Conservation (phyloP, 2,113 vertebrate genomes). For the Atherinomorus stipes region DNA sequence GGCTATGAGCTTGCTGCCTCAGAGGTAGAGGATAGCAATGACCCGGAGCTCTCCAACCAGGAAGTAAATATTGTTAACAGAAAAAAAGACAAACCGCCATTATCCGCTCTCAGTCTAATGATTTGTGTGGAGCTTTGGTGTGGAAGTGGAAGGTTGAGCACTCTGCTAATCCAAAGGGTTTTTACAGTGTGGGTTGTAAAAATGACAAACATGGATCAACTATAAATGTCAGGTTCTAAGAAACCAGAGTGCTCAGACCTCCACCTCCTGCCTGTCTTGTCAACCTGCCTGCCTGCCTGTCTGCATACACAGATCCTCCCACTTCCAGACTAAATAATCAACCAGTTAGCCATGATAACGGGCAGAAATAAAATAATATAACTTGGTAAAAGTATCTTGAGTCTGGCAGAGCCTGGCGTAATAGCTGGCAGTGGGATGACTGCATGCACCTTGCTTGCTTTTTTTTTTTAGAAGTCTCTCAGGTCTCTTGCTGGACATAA, state of each 20-base stretch:
- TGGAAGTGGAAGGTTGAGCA: constrained; percentile 38
- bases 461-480: background rate
- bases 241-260: constrained; percentile 25
- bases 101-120: constrained; percentile 57
- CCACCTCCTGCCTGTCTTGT: constrained; percentile 10
- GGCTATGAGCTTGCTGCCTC: constrained; percentile 95
- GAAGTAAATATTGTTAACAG: constrained; percentile 87
- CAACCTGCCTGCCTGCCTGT: constrained; percentile 6
- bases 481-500: background rate
- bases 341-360: background rate
- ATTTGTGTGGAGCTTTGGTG: background rate
- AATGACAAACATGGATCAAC: background rate
- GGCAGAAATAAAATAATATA: background rate
- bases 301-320: background rate
- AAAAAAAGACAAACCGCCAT: constrained; percentile 61
- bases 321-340: constrained; percentile 15
- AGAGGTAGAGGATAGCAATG: constrained; percentile 89
- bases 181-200: background rate
- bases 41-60: constrained; percentile 82
- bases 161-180: background rate
- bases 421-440: constrained; percentile 57
- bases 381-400: background rate
- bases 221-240: background rate
- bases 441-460: background rate
- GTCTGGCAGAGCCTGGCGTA: background rate